Evolutionary conservation across 2,888 invertebrate species (phyloP), one percentile per base, ranked within the genome.

Genomic region (Pycnomerus fuliginosus): DNA sequence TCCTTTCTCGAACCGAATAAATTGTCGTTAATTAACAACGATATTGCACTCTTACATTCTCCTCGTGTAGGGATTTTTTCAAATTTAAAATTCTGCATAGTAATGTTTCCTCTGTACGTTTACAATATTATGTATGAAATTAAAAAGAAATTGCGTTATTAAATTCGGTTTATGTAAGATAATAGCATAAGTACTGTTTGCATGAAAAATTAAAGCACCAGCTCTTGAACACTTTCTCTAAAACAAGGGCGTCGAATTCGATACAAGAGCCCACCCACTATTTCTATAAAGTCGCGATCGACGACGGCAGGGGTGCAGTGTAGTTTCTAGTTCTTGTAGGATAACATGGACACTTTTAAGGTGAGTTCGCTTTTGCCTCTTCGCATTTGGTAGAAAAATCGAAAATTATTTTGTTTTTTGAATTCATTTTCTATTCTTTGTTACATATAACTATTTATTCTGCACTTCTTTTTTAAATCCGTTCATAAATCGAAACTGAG

Each of bases 211-310:
- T 35, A 39, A 48, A 52, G 49, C 34, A 40, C 51, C 50, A 45
- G 52, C 53, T 52, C 55, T n/a, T 55, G 55, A 55, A 56, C 56
- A 59, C 62, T 62, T 62, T 62, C 62, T 59, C 61, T 49, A 49
- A 36, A 48, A 47, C 56, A 55, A 55, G 56, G 55, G 52, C 53
- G 44, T 40, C 42, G 30, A 47, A 41, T 46, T 38, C 31, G 33
- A 44, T 25, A 44, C 44, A 37, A 30, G 32, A 45, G 47, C 51
- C 53, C 60, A 58, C 63, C 63, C 59, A 63, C 63, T 60, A 56
- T 51, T 49, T 60, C 55, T 61, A 61, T 61, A 61, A 64, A 65
- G 58, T 41, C 45, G 47, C 37, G 53, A 43, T 48, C 46, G 36
- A 50, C 44, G 44, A 48, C 50, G 42, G 40, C 41, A 54, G 48